Percentiles rank a stretch among this genome's conserved stretches.
Conservation (phyloP, 2,888 invertebrate species). For the Heteromyza rotundicornis region DNA sequence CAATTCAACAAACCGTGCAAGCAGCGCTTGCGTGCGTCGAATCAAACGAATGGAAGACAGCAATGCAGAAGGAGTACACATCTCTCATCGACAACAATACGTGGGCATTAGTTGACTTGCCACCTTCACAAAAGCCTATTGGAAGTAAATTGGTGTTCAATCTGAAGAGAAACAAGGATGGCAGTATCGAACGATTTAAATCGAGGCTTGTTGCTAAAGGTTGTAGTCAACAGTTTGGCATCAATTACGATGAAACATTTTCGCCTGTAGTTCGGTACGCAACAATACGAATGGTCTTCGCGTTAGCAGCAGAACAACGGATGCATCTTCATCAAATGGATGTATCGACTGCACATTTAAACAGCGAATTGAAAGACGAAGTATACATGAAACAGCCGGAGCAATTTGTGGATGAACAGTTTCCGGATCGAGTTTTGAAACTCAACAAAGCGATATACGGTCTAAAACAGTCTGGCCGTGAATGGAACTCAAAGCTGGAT, state of each 20-base stretch:
- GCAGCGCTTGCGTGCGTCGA: not conserved
- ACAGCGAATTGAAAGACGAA: slow-evolving; percentile 32
- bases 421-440: slow-evolving; percentile 21
- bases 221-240: slow-evolving; percentile 26
- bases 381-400: slow-evolving; percentile 32
- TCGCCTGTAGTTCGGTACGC: slow-evolving; percentile 32
- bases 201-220: slow-evolving; percentile 32
- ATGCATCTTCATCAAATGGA: slow-evolving; percentile 36
- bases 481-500: slow-evolving; percentile 35
- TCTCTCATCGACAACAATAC: not conserved
- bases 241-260: slow-evolving; percentile 32
- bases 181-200: slow-evolving; percentile 25
- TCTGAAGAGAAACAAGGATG: slow-evolving; percentile 27
- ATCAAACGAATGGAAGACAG: slow-evolving; percentile 15
- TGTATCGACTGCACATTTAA: slow-evolving; percentile 34
- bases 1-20: not conserved
- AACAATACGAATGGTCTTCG: slow-evolving; percentile 33
- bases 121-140: slow-evolving; percentile 23
- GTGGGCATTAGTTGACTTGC: slow-evolving; percentile 13
- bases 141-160: slow-evolving; percentile 33
- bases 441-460: slow-evolving; percentile 37
- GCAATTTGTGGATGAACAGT: slow-evolving; percentile 11
- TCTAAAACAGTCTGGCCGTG: slow-evolving; percentile 36
- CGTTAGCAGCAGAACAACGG: slow-evolving; percentile 30
- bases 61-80: slow-evolving; percentile 3